Conservation (phyloP, 1,140 invertebrate genomes). For the Octopus sinensis region DNA sequence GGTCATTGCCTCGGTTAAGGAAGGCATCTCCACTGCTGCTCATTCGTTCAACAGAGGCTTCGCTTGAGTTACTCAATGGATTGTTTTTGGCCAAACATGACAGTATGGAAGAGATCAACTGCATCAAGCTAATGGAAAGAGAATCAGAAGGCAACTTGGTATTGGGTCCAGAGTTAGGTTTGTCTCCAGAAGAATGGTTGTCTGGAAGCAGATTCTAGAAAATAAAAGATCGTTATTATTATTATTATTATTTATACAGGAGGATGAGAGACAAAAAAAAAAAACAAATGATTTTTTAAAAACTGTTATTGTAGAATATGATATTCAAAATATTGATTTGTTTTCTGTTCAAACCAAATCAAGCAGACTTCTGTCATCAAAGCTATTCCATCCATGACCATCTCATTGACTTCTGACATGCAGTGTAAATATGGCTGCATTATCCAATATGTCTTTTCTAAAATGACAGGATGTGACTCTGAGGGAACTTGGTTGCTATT, state of each 20-base stretch:
- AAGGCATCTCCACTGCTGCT: slow-evolving; percentile 47
- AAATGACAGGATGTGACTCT: no score
- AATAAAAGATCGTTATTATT: not conserved
- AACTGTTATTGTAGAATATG: no score
- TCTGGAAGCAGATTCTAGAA: slow-evolving; percentile 32
- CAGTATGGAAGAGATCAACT: slow-evolving; percentile 45
- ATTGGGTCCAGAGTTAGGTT: not conserved
- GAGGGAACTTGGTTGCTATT: no score
- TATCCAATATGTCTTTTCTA: no score
- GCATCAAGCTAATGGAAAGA: slow-evolving; percentile 44
- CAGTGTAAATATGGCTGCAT: no score
- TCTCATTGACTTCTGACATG: no score
- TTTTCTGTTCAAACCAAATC: no score
- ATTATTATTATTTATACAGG: no score
- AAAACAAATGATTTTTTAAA: not conserved
- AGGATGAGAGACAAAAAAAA: not conserved
- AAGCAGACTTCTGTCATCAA: no score
- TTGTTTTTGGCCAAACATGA: slow-evolving; percentile 51
- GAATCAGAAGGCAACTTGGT: slow-evolving; percentile 43
- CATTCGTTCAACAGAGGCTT: slow-evolving; percentile 49
- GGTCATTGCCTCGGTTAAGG: slow-evolving; percentile 46
- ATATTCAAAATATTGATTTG: no score
- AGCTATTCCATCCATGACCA: no score
- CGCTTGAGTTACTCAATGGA: slow-evolving; percentile 45
- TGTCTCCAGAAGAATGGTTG: not conserved